Base-by-base conservation (phyloP, 2,797 vertebrate species). In the Geotrypetes seraphini region DNA sequence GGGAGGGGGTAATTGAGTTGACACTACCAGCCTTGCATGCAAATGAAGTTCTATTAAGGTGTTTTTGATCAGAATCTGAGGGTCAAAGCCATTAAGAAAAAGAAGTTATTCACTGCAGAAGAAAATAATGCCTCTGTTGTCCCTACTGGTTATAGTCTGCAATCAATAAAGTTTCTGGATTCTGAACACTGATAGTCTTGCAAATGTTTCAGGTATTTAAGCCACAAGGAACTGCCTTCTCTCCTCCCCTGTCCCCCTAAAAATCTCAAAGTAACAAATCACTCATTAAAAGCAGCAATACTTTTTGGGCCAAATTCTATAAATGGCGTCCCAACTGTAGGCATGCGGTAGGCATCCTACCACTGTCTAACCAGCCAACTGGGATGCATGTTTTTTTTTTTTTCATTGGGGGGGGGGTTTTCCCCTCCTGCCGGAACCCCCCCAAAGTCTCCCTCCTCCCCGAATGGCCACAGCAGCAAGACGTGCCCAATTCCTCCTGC, bases 71-170 rank as follows among this genome's bases (percentile, higher is more conserved):
- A 13, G 26, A 16, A 39, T 58, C 22, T 54, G 66, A 59, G 22
- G 37, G 25, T 35, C 46, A 61, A 21, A 16, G 39, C 26, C 29
- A 34, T 39, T 52, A 46, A 26, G n/a, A 40, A 64, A 44, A 46
- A 39, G 12, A 57, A 50, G 66, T 66, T 43, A 55, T 58, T 47
- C n/a, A 58, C 36, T 30, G 33, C 43, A 44, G 23, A 54, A 31
- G 19, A 63, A 47, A 66, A 75, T 53, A 77, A 73, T 69, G 60
- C 45, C 51, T 59, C 33, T 57, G 47, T 52, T 77, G 70, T 68
- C 73, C 74, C 33, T 53, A 52, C 51, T 51, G 49, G 45, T n/a
- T 57, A 50, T 55, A 47, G 44, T 38, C 60, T 43, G 51, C 53
- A 57, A 56, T 53, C 58, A 55, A 53, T 8, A 15, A 22, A 25